These are phyloP conservation scores for Zapornia atra DNA, from an alignment of 2,113 vertebrate genomes.

Conservation along the genomic window DNA sequence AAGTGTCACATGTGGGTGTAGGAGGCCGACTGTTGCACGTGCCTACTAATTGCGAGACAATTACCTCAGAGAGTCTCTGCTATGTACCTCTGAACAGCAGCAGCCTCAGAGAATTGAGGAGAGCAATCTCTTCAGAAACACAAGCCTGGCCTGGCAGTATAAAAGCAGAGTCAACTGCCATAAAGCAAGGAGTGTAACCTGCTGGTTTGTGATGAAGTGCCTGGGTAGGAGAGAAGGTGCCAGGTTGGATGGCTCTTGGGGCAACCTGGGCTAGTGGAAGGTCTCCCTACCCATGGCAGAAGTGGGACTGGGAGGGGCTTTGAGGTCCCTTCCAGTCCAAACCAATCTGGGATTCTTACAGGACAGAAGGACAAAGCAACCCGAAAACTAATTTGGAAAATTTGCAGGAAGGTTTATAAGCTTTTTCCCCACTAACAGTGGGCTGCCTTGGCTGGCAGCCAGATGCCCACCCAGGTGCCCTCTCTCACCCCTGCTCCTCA, in stretches of 20 bases:
- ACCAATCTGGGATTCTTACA: neutral
- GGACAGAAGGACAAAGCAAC: neutral
- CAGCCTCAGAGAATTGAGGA: neutral
- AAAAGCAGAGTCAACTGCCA: neutral
- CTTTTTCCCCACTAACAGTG: rapidly evolving
- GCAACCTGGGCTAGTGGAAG: rapidly evolving
- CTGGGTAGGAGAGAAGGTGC: neutral
- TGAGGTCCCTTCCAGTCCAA: neutral
- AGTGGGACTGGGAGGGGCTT: rapidly evolving
- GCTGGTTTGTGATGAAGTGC: neutral
- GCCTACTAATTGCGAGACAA: neutral
- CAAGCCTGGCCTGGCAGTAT: neutral
- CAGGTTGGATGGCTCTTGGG: neutral
- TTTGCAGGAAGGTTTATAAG: neutral
- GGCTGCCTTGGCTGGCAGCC: no score
- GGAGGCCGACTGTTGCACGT: neutral
- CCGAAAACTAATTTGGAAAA: neutral
- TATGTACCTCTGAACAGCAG: neutral
- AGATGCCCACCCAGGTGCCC: neutral
- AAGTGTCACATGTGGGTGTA: neutral
- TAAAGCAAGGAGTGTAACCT: neutral
- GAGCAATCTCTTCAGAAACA: neutral
- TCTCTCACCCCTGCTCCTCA: neutral
- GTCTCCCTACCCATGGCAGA: neutral
- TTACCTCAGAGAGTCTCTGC: neutral